Base-by-base conservation (phyloP, 2,113 vertebrate species). In the Tragelaphus imberbis region DNA sequence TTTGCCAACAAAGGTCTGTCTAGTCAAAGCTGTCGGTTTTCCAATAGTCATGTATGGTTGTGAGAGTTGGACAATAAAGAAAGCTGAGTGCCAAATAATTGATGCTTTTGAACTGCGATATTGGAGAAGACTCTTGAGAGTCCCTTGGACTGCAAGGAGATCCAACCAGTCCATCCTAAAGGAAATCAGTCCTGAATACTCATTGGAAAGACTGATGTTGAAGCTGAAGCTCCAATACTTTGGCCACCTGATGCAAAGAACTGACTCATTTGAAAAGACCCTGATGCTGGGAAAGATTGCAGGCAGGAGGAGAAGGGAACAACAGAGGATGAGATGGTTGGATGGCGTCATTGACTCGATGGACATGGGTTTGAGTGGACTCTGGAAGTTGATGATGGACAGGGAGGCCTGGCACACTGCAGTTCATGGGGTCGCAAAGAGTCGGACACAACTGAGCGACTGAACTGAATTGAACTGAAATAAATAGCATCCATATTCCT, bases 361-460 rank as follows among this genome's bases (percentile, higher is more conserved):
- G 68, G n/a, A 71, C 5, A 23, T 40, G 68, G 17, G 19, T 40
- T 12, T 71, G 68, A 5, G 68, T 71, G n/a, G n/a, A 36, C 9
- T 40, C 68, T 0, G 0, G 10, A n/a, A 71, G 33, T 40, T 71
- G 19, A 21, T 40, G 36, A 71, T 12, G 19, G n/a, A 71, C n/a
- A 71, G 9, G n/a, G 68, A 71, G 10, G 19, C n/a, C n/a, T 23
- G n/a, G 10, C 0, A 0, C 23, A 10, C 5, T 40, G n/a, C n/a
- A 40, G n/a, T 71, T 21, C n/a, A 23, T 23, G 5, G 2, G 19
- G 19, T 71, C n/a, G 11, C 68, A 71, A 40, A 71, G 19, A 71
- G 19, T 13, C 0, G 2, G 68, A 71, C 68, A 40, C 0, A 36
- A 40, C 21, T 71, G n/a, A 40, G n/a, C 2, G 2, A 40, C 10